Base-by-base conservation (phyloP, 2,113 vertebrate genomes). In the Dipodomys spectabilis region DNA sequence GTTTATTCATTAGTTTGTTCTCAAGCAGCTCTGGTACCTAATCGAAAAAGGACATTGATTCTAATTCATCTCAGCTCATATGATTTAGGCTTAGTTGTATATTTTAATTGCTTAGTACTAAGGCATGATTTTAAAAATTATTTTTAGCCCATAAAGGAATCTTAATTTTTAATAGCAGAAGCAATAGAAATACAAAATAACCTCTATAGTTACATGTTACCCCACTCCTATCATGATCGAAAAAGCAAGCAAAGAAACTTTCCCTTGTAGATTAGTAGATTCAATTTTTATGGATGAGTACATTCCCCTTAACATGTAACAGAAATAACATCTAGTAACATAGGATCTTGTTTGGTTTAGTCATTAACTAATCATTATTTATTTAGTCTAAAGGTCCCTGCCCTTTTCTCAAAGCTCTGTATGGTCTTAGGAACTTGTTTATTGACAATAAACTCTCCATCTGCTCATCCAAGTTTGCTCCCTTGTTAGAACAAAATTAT, bases 81-180 rank as follows among this genome's bases (percentile, higher is more conserved):
- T 90, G 79, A 85, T 92, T 94, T 95, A 95, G 35, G 4, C 39
- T 91, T 73, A 80, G 81, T 68, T 85, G 28, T 94, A 67, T 92
- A 85, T 96, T 95, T 96, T 92, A 96, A 94, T 95, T 94, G 93
- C 39, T 91, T 90, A 44, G 72, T 92, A 82, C 60, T 68, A 95
- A 93, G 78, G n/a, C 15, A 88, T 91, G n/a, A 20, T 75, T 92
- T 93, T 93, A 60, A 49, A 89, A 12, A 1, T 75, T 81, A 57
- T 57, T 78, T 87, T 49, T 67, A 85, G 69, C 19, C 82, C 92
- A 92, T 93, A 93, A 96, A 95, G 69, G 65, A 87, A 83, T 87
- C 16, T 49, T 93, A 93, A 97, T 96, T 94, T 95, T 93, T 94
- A 95, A 93, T 77, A 93, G 60, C 78, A 94, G 39, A 90, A 65